Base-by-base conservation (phyloP, 2,113 vertebrate species). In the Malurus alboscapulatus region DNA sequence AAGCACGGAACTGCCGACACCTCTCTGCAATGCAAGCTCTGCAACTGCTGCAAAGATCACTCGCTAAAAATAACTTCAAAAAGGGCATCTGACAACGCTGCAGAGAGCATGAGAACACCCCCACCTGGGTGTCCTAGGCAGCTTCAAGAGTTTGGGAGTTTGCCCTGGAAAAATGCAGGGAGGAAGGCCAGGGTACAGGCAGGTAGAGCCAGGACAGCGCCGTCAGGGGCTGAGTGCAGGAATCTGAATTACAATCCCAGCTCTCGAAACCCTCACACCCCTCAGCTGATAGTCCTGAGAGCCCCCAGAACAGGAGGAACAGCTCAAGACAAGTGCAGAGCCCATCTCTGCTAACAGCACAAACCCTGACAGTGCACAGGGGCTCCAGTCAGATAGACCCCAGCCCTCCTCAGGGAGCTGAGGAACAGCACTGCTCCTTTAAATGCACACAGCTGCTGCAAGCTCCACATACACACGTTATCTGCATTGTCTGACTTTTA, bases 61-160 rank as follows among this genome's bases (percentile, higher is more conserved):
- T 62, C 0, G 2, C 95, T 95, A 96, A 96, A 96, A 95, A 96
- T 96, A 96, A 87, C 95, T 95, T 91, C 96, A 96, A 89, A 96
- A 96, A 96, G 95, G 95, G 87, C 93, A 95, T 91, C 82, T 94
- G 78, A 92, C 59, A 86, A 75, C 89, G 54, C 84, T 2, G 19
- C 6, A 5, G 82, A 82, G 87, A 91, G 92, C 80, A 90, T 10
- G 75, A 71, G 80, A 94, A 84, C 61, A 78, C 91, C 93, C 88
- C 96, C 91, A 94, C 87, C 94, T 94, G 71, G 21, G 58, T 76
- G 92, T 82, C 93, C 89, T 21, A 54, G 48, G 72, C 88, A 66
- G 78, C 74, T 84, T 42, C 1, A 1, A n/a, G 40, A 94, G 53
- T 61, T 84, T 6, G 0, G 27, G 65, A 83, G 48, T 24, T 55